These are phyloP conservation scores for Eumaeus atala DNA, from an alignment of 1,140 invertebrate genomes.

Conservation along the genomic window DNA sequence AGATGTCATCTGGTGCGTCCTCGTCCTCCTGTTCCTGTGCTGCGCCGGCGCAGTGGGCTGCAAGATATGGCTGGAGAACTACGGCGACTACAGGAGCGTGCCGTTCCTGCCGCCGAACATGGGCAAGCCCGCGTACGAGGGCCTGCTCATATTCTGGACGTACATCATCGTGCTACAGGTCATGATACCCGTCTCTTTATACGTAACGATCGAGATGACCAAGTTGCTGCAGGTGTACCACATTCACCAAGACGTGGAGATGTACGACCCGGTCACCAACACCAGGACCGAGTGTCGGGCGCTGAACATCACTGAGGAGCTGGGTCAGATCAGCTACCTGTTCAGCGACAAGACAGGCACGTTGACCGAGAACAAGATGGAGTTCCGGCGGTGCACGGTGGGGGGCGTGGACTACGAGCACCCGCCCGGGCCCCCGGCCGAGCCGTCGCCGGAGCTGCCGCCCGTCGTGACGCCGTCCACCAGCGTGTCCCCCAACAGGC, in stretches of 20 bases:
- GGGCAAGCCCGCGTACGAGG: conserved; percentile 82
- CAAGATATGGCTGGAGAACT: conserved; percentile 84
- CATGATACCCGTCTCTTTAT: conserved; percentile 97
- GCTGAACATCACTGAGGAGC: conserved; percentile 96
- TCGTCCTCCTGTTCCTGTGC: conserved; percentile 93
- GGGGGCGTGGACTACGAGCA: conserved; percentile 93
- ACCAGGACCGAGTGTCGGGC: conserved; percentile 95
- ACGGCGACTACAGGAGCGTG: conserved; percentile 53
- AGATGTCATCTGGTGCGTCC: conserved; percentile 97
- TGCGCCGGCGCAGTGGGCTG: conserved; percentile 92
- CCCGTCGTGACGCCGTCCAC: conserved; percentile 76
- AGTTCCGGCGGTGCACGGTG: conserved; percentile 92
- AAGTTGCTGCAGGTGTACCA: conserved; percentile 97
- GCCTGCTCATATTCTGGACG: conserved; percentile 94
- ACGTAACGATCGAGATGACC: conserved; percentile 97
- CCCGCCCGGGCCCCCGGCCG: conserved; percentile 77
- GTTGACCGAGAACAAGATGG: conserved; percentile 97
- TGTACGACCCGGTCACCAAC: conserved; percentile 89
- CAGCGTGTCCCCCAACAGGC: conserved; percentile 75
- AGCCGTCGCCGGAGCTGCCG: conserved; percentile 66
- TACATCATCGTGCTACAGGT: conserved; percentile 97
- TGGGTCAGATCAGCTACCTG: conserved; percentile 96
- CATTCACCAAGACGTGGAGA: conserved; percentile 91
- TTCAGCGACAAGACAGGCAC: conserved; percentile 99
- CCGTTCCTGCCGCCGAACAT: conserved; percentile 78